phyloP scores from a whole-genome alignment of 2,888 invertebrate genomes.

The Patella pellucida region DNA sequence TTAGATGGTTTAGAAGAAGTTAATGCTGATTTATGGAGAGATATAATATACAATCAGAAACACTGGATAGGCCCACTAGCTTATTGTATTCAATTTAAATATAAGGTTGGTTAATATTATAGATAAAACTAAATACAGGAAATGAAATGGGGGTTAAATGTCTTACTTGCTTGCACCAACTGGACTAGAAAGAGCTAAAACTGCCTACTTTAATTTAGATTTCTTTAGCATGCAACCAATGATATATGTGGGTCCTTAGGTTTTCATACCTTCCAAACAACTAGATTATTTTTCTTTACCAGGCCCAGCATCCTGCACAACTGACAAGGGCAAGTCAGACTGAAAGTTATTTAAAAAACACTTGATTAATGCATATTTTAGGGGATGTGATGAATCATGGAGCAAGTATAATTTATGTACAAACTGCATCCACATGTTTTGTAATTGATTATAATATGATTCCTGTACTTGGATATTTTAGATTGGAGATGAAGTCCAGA shows the following conservation, averaged over 20 bases:
- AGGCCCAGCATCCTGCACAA: too few relatives aligned
- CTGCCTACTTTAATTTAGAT: neutral
- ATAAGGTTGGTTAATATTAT: constrained; percentile 21
- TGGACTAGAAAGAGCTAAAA: neutral
- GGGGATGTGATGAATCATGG: too few relatives aligned
- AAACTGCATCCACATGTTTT: too few relatives aligned
- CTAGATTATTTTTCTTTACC: too few relatives aligned
- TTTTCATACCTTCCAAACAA: too few relatives aligned
- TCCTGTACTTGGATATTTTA: constrained; percentile 9
- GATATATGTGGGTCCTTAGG: too few relatives aligned
- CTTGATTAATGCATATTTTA: too few relatives aligned
- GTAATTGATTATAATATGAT: too few relatives aligned
- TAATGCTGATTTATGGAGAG: constrained; percentile 65
- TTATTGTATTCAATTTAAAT: constrained; percentile 50
- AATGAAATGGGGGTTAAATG: constrained; percentile 41
- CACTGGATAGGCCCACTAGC: constrained; percentile 72
- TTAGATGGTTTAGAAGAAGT: constrained; percentile 67
- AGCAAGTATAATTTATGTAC: too few relatives aligned
- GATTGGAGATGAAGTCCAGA: constrained; percentile 26
- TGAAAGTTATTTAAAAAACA: too few relatives aligned
- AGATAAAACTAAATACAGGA: constrained; percentile 36
- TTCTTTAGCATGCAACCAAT: too few relatives aligned
- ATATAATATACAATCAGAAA: constrained; percentile 66
- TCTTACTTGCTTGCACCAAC: neutral
- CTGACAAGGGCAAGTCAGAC: too few relatives aligned